Percentiles rank a stretch among this genome's conserved stretches.
phyloP scores from a whole-genome alignment of 2,113 vertebrate species.

The Perccottus glenii region DNA sequence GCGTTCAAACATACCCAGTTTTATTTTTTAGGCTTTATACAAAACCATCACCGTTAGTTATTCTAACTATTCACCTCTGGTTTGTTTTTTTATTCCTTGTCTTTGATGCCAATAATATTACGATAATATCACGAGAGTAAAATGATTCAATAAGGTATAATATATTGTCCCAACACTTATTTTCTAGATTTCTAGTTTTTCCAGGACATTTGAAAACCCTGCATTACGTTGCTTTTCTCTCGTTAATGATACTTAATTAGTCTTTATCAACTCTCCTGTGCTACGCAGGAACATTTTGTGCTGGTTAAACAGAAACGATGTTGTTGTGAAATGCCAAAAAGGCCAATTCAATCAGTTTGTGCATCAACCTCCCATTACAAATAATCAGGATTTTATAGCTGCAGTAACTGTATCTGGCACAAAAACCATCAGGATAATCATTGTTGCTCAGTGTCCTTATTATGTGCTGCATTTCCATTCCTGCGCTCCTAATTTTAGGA shows the following conservation, averaged over 20 bases:
- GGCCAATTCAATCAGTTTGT: conserved; percentile 51
- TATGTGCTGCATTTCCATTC: conserved; percentile 15
- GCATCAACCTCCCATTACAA: conserved; percentile 51
- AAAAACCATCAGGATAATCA: conserved; percentile 46
- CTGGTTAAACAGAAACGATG: conserved; percentile 13
- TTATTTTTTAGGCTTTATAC: too few relatives aligned
- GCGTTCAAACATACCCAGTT: too few relatives aligned
- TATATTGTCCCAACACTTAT: too few relatives aligned
- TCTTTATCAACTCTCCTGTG: conserved; percentile 37
- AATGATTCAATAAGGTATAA: too few relatives aligned
- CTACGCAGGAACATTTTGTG: conserved; percentile 36
- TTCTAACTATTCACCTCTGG: too few relatives aligned
- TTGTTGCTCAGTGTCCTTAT: conserved; percentile 38
- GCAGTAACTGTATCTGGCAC: conserved; percentile 17
- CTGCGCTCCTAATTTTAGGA: conserved; percentile 43
- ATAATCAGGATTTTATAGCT: conserved; percentile 42
- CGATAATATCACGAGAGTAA: too few relatives aligned
- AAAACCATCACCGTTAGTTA: too few relatives aligned
- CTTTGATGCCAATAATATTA: too few relatives aligned
- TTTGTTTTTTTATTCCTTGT: too few relatives aligned
- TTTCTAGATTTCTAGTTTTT: too few relatives aligned
- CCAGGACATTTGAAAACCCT: background rate
- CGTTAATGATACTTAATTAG: conserved; percentile 62
- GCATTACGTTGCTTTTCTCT: conserved; percentile 16
- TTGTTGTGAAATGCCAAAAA: conserved; percentile 23